phyloP scores from a whole-genome alignment of 2,113 vertebrate species.

The Mastomys coucha region DNA sequence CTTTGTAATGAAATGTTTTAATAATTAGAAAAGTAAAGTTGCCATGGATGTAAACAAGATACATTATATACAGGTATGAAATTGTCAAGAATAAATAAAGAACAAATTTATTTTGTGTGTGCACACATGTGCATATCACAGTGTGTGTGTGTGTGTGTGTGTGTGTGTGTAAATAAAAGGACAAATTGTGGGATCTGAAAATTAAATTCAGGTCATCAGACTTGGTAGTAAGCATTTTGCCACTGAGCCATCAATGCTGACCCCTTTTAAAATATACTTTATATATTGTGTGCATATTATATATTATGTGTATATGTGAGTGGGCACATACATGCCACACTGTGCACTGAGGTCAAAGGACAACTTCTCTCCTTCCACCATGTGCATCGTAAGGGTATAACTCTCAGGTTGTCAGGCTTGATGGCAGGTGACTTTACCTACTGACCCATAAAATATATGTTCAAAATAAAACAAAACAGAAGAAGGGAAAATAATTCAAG shows the following conservation, averaged over 20 bases:
- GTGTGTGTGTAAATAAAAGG: not conserved
- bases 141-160: not conserved
- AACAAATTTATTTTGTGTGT: not conserved
- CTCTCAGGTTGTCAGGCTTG: not conserved
- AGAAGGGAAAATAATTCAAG: slow-evolving; percentile 40
- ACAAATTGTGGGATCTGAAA: not conserved
- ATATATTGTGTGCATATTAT: not conserved
- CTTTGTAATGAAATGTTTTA: too few relatives aligned
- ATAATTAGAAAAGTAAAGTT: not conserved
- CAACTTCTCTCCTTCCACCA: not conserved
- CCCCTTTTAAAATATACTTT: not conserved
- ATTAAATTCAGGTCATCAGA: not conserved
- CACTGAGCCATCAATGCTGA: not conserved
- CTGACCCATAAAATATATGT: not conserved
- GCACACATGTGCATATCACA: not conserved
- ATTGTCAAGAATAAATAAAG: not conserved
- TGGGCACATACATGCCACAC: not conserved
- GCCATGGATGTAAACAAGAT: not conserved
- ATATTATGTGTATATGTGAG: not conserved
- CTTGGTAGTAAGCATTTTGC: not conserved
- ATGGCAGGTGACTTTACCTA: not conserved
- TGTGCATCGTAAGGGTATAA: not conserved
- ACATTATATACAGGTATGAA: not conserved
- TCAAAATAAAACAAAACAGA: not conserved
- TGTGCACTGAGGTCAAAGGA: not conserved